A percentile compares a stretch with the other conserved stretches of the same genome.
phyloP scores from a whole-genome alignment of 2,797 vertebrate species.

The Hemibagrus guttatus region DNA sequence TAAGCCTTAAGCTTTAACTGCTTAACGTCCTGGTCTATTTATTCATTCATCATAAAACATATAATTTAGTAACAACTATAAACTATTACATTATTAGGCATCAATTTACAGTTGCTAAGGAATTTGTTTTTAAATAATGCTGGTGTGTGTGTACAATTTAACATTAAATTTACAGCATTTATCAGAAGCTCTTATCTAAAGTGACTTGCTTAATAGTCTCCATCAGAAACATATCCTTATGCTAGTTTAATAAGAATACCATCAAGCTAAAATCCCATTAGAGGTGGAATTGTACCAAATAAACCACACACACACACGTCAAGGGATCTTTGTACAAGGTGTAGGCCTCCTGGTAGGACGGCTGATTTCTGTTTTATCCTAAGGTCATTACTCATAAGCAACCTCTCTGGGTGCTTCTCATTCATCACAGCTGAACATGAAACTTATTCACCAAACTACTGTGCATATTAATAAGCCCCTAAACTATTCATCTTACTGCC shows the following conservation, averaged over 20 bases:
- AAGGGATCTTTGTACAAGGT: slow-evolving; percentile 65
- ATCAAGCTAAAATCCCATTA: not conserved
- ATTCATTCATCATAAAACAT: not conserved
- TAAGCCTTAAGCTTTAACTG: not conserved
- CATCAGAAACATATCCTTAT: not conserved
- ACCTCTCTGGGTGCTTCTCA: slow-evolving; percentile 83
- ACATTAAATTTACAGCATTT: not conserved
- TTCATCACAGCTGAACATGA: slow-evolving; percentile 88
- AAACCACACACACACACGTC: not conserved
- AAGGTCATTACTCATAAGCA: slow-evolving; percentile 89
- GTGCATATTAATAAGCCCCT: slow-evolving; percentile 85
- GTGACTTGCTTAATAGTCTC: not conserved
- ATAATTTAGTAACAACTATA: not conserved
- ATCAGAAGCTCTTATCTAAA: not conserved
- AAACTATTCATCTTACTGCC: slow-evolving; percentile 86
- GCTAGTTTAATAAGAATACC: not conserved
- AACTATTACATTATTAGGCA: not conserved
- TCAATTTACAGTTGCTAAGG: not conserved
- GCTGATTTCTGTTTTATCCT: slow-evolving; percentile 83
- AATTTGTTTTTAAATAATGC: no score
- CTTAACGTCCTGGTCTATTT: not conserved
- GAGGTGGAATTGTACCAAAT: not conserved
- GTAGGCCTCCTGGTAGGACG: slow-evolving; percentile 62
- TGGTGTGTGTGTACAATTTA: not conserved
- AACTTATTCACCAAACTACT: slow-evolving; percentile 87